phyloP scores from a whole-genome alignment of 2,888 invertebrate genomes.

The Pollenia angustigena region DNA sequence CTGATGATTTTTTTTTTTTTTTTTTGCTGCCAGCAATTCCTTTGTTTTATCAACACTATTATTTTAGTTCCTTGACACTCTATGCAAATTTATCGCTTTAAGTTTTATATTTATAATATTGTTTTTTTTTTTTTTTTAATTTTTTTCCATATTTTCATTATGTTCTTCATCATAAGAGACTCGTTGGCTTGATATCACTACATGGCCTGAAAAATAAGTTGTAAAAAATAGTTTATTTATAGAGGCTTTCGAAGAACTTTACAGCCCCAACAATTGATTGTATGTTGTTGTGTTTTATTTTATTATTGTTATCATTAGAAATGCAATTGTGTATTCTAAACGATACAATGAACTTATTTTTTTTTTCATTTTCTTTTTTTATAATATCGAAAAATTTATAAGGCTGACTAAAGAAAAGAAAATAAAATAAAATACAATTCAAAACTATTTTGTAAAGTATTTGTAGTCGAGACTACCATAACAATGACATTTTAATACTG shows the following conservation, averaged over 20 bases:
- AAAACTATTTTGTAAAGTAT: not conserved
- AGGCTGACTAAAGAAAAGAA: not conserved
- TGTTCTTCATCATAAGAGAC: not conserved
- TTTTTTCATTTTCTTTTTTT: not conserved
- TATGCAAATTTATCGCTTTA: constrained; percentile 55
- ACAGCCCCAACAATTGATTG: constrained; percentile 52
- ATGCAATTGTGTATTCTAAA: constrained; percentile 67
- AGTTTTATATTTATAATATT: not conserved
- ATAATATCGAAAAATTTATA: not conserved
- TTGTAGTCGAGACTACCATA: no score
- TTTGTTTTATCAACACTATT: constrained; percentile 34
- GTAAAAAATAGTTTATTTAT: constrained; percentile 58
- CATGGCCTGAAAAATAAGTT: constrained; percentile 17
- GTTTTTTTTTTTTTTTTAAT: not conserved
- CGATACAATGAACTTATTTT: constrained; percentile 70
- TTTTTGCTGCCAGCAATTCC: constrained; percentile 12
- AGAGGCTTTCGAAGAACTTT: constrained; percentile 44
- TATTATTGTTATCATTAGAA: constrained; percentile 57
- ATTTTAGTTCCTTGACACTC: constrained; percentile 56
- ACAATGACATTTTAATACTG: no score
- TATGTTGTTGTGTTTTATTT: constrained; percentile 39
- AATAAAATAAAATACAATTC: not conserved
- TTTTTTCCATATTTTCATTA: constrained; percentile 23
- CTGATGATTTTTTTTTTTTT: not conserved
- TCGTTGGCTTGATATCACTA: constrained; percentile 21